These are phyloP conservation scores for Maconellicoccus hirsutus DNA, from an alignment of 1,140 invertebrate genomes.

Conservation along the genomic window DNA sequence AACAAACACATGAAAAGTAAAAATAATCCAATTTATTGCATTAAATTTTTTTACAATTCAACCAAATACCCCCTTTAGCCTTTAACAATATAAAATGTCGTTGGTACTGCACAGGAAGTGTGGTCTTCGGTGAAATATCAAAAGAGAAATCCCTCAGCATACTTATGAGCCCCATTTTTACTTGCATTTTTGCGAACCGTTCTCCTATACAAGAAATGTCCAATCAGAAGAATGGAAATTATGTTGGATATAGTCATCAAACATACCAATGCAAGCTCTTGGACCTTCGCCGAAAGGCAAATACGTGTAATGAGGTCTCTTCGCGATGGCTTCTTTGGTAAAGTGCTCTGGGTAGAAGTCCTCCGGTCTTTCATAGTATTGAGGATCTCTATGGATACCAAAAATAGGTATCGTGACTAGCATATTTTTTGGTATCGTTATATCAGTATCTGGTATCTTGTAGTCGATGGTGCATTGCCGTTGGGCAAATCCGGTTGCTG, in stretches of 20 bases:
- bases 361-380: constrained; percentile 44
- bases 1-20: too few relatives aligned
- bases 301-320: constrained; percentile 36
- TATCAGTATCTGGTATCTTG: constrained; percentile 38
- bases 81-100: background rate
- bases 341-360: constrained; percentile 50
- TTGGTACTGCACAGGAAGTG: background rate
- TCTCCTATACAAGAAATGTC: background rate
- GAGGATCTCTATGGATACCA: constrained; percentile 35
- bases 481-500: constrained; percentile 41
- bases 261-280: constrained; percentile 36
- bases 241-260: background rate
- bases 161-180: background rate
- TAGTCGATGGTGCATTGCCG: constrained; percentile 41
- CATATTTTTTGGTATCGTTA: constrained; percentile 39
- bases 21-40: too few relatives aligned
- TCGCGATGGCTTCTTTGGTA: constrained; percentile 32
- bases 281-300: constrained; percentile 45
- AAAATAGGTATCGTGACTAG: constrained; percentile 40
- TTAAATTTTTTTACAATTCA: background rate
- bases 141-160: background rate
- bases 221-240: background rate
- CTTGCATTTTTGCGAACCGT: background rate
- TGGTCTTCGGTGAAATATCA: background rate
- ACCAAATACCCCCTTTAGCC: background rate